Percentiles rank a stretch among this genome's conserved stretches.
Conservation (phyloP, 2,113 vertebrate genomes). For the Gobio gobio region DNA sequence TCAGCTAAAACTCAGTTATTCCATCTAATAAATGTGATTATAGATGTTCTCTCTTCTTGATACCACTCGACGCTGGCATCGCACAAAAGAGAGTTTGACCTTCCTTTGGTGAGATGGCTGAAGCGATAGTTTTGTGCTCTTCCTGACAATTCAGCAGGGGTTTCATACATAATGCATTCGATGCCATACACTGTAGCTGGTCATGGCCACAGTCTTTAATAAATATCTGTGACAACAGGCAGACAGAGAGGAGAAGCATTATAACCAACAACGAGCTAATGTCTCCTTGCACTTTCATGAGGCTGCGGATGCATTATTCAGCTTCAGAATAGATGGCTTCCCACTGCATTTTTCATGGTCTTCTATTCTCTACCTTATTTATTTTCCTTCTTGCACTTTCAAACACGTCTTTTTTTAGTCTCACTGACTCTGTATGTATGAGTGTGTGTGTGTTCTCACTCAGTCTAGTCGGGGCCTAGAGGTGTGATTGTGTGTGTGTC, state of each 20-base stretch:
- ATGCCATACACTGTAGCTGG: not conserved
- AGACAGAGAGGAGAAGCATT: constrained; percentile 38
- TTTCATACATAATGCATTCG: constrained; percentile 55
- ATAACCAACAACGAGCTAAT: constrained; percentile 47
- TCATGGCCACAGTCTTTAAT: constrained; percentile 52
- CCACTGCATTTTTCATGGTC: constrained; percentile 47
- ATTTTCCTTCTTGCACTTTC: constrained; percentile 20
- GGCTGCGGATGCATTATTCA: constrained; percentile 51
- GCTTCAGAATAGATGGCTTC: constrained; percentile 46
- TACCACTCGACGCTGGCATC: constrained; percentile 12
- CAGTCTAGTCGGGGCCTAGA: constrained; percentile 33
- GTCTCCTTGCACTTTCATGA: constrained; percentile 46
- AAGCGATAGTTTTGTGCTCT: constrained; percentile 46
- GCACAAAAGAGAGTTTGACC: constrained; percentile 51
- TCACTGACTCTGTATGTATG: constrained; percentile 16
- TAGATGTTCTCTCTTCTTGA: not conserved
- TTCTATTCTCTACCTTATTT: constrained; percentile 17
- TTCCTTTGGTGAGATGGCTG: constrained; percentile 51
- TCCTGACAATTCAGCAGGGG: constrained; percentile 43
- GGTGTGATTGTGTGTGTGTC: constrained; percentile 49
- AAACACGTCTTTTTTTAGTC: constrained; percentile 32
- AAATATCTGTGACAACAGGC: constrained; percentile 45
- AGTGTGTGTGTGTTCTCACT: constrained; percentile 28
- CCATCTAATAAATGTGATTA: not conserved
- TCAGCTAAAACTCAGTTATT: not conserved